A percentile compares a stretch with the other conserved stretches of the same genome.
These are phyloP conservation scores for Lepidochitona cinerea DNA, from an alignment of 2,888 invertebrate species.

Conservation along the genomic window DNA sequence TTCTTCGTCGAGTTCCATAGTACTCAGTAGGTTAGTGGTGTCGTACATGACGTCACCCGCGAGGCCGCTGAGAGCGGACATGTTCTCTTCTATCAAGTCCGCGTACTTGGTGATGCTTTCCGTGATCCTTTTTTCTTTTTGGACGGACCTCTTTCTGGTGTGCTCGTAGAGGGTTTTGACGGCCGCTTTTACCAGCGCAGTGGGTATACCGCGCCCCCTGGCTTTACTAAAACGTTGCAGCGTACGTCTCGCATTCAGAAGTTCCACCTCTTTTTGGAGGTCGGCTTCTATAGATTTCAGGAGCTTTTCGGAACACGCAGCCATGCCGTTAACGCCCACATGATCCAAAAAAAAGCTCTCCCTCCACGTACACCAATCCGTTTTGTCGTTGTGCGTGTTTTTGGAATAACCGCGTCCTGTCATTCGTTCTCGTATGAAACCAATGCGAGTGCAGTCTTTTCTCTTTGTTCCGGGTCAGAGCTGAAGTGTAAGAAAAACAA, in stretches of 20 bases:
- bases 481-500: no score
- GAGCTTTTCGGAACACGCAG: background rate
- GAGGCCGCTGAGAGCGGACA: background rate
- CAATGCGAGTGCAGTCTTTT: no score
- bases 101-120: background rate
- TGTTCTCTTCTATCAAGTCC: background rate
- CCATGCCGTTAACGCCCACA: background rate
- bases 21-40: background rate
- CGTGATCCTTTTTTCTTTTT: background rate
- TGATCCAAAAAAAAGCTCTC: no score
- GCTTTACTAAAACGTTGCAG: background rate
- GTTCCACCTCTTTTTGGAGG: background rate
- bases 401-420: no score
- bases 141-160: background rate
- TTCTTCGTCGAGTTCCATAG: background rate
- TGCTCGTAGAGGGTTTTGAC: background rate
- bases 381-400: no score
- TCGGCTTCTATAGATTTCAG: background rate
- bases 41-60: background rate
- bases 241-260: background rate
- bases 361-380: no score
- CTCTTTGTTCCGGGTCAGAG: no score
- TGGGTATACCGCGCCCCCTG: background rate
- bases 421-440: no score
- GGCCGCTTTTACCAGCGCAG: background rate